Percentiles rank a stretch among this genome's conserved stretches.
These are phyloP conservation scores for Epizoanthus rinbou DNA, from an alignment of 92 coral and sea anemone genomes.

Conservation along the genomic window DNA sequence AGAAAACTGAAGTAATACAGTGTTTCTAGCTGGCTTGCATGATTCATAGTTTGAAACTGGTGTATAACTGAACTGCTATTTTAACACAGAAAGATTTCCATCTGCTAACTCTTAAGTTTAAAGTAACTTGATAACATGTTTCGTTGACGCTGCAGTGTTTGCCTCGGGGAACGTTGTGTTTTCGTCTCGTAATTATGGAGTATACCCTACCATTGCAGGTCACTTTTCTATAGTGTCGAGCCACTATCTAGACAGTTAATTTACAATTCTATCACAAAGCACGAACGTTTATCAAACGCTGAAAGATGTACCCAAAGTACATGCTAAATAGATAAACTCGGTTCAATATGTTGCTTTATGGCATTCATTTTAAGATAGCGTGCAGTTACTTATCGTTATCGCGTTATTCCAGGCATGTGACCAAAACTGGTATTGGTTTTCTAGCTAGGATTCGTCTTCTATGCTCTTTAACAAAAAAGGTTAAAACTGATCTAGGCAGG, in stretches of 20 bases:
- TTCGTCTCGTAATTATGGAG: neutral
- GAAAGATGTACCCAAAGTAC: neutral
- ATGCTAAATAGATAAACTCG: neutral
- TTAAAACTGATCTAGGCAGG: neutral
- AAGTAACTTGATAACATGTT: neutral
- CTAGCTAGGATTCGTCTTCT: neutral
- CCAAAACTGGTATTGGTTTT: neutral
- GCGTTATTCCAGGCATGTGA: constrained; percentile 10
- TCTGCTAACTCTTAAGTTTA: neutral
- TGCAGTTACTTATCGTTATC: neutral
- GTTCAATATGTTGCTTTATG: neutral
- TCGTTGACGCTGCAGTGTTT: neutral
- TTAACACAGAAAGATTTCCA: neutral
- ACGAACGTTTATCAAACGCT: constrained; percentile 4
- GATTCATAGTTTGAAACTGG: neutral
- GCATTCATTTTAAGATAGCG: neutral
- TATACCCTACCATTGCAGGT: neutral
- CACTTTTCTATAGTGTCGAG: neutral
- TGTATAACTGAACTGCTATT: neutral
- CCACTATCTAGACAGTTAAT: constrained; percentile 12
- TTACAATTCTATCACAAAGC: neutral
- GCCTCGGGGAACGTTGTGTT: neutral
- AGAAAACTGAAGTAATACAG: no score
- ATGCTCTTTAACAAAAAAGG: neutral
- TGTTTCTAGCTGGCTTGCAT: neutral